These are phyloP conservation scores for Megaustenia siamemsis DNA, from an alignment of 2,888 invertebrate genomes.

Conservation along the genomic window DNA sequence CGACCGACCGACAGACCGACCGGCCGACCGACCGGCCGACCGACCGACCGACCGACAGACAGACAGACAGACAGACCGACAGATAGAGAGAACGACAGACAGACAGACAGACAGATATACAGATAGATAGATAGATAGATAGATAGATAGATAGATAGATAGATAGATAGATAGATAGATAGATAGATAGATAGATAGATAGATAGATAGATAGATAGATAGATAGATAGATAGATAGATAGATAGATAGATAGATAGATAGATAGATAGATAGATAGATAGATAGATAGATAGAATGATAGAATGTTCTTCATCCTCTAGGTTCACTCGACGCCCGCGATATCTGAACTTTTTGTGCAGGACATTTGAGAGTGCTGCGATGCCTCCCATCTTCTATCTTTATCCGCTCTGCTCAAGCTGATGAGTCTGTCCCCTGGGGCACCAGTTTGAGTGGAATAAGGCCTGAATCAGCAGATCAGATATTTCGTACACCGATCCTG, in stretches of 20 bases:
- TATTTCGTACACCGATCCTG: too few species aligned
- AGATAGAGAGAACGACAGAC: not conserved
- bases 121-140: conserved; percentile 11
- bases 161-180: conserved; percentile 22
- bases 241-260: conserved; percentile 13
- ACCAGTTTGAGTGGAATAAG: too few species aligned
- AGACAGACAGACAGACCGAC: not conserved
- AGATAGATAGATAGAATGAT: conserved; percentile 36
- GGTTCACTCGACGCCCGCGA: too few species aligned
- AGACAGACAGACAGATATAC: not conserved
- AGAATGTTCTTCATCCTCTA: too few species aligned
- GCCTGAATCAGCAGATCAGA: too few species aligned
- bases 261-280: conserved; percentile 21
- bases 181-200: conserved; percentile 8
- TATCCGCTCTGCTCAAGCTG: too few species aligned
- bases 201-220: conserved; percentile 20
- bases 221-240: conserved; percentile 17
- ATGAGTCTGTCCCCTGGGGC: too few species aligned
- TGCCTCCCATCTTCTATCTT: too few species aligned
- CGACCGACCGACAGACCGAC: not conserved
- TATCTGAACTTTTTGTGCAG: too few species aligned
- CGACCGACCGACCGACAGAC: not conserved
- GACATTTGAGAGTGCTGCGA: too few species aligned
- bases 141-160: conserved; percentile 11
- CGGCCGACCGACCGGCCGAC: not conserved